These are phyloP conservation scores for Tinea semifulvella DNA, from an alignment of 2,888 invertebrate genomes.

Conservation along the genomic window DNA sequence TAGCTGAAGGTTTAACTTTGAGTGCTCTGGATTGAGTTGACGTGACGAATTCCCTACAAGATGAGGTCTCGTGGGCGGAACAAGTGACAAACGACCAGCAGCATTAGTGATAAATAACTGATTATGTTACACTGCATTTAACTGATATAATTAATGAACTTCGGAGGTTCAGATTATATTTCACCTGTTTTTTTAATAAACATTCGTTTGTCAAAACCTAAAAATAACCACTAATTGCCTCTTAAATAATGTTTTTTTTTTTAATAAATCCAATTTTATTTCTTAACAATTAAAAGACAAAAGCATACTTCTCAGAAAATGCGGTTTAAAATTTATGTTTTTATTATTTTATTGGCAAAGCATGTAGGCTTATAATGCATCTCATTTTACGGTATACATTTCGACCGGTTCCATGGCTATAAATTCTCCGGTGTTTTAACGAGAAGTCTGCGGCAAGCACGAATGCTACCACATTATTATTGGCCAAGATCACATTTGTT, in stretches of 20 bases:
- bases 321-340: constrained; percentile 34
- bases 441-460: constrained; percentile 36
- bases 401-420: constrained; percentile 41
- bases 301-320: constrained; percentile 2
- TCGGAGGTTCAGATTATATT: background rate
- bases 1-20: constrained; percentile 38
- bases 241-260: too few relatives aligned
- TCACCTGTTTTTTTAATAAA: background rate
- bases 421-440: constrained; percentile 45
- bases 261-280: constrained; percentile 8
- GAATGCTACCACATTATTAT: constrained; percentile 43
- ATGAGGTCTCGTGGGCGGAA: constrained; percentile 54
- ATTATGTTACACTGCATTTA: constrained; percentile 61
- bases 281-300: constrained; percentile 2
- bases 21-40: constrained; percentile 22
- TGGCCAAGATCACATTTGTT: constrained; percentile 42
- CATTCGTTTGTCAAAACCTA: background rate
- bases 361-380: constrained; percentile 46
- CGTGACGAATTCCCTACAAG: constrained; percentile 48
- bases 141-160: constrained; percentile 55
- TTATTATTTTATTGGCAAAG: constrained; percentile 56
- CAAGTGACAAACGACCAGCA: constrained; percentile 59
- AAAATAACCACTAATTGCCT: constrained; percentile 8
- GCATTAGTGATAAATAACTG: constrained; percentile 63
- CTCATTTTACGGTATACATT: constrained; percentile 53